Evolutionary conservation across 1,140 invertebrate genomes (phyloP), one percentile per base, ranked within the genome.

Genomic region (Lepidurus arcticus): DNA sequence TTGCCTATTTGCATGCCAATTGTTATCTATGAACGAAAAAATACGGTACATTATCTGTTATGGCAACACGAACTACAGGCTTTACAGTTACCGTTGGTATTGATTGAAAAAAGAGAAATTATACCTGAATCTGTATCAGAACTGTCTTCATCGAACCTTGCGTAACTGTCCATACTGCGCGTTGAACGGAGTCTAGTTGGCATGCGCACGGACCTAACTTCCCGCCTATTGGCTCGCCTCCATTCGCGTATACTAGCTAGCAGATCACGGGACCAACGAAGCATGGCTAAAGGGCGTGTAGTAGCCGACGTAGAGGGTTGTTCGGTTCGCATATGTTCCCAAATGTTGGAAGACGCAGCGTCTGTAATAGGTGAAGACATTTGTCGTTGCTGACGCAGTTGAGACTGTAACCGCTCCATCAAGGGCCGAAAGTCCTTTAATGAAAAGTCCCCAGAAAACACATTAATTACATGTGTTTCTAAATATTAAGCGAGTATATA

Each of bases 301-400:
- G 53, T 21, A 65, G 53, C 16, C n/a, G 53, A 65, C 16, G 53
- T 65, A 1, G 53, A 65, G 8, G 53, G 53, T 21, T 65, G 53
- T 65, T 65, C 9, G 5, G 53, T 65, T 65, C 53, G 8, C 53
- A 65, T 7, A 7, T 65, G 53, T 5, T 65, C 53, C 53, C 53
- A 65, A 65, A 65, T 65, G 21, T 65, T 65, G 13, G 53, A 21
- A 65, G 53, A 9, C 13, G 7, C n/a, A 7, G 53, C 10, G 21
- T 65, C 53, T 4, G 53, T 65, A 65, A 65, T 65, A 65, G 53
- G 53, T 21, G 53, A 65, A 7, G 53, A 13, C 16, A 73, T 74
- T 44, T 78, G 78, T 1, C 82, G 82, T 44, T 84, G 84, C 21
- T 84, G 82, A n/a, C 80, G 76, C 9, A 85, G 82, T 42, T 85